A percentile compares a stretch with the other conserved stretches of the same genome.
phyloP scores from a whole-genome alignment of 1,140 invertebrate species.

The Proctacanthus coquilletti region DNA sequence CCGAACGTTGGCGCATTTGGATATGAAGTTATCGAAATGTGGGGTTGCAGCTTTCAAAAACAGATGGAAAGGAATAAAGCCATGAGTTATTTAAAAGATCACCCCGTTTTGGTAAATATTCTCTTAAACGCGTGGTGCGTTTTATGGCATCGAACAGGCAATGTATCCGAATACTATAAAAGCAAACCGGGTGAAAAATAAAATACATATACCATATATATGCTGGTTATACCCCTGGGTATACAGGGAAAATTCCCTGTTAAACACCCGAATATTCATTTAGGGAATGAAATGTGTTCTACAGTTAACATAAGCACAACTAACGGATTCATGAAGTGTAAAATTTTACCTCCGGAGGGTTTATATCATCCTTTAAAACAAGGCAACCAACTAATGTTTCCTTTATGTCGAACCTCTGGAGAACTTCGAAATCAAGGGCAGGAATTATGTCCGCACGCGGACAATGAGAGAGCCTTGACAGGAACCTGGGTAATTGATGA shows the following conservation, averaged over 20 bases:
- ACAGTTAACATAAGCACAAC: neutral
- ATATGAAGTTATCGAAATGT: neutral
- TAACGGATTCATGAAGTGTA: neutral
- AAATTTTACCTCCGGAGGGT: neutral
- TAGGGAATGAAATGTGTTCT: no score
- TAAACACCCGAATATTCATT: constrained; percentile 17
- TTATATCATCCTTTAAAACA: no score
- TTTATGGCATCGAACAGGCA: constrained; percentile 25
- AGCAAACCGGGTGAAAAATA: constrained; percentile 14
- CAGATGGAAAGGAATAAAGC: no score
- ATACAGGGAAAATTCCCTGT: constrained; percentile 19
- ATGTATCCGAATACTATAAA: constrained; percentile 15
- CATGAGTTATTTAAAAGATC: no score
- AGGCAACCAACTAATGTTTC: no score
- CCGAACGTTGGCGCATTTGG: no score
- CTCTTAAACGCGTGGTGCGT: constrained; percentile 12
- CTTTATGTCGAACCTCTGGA: neutral
- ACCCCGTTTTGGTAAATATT: no score
- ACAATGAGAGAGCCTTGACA: no score
- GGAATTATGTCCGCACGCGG: neutral
- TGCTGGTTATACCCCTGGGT: constrained; percentile 24
- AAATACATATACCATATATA: constrained; percentile 29
- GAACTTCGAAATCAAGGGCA: neutral
- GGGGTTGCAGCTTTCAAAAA: neutral
- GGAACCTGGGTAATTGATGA: no score